These are phyloP conservation scores for Fissipunctia ypsillon DNA, from an alignment of 2,888 invertebrate genomes.

Conservation along the genomic window DNA sequence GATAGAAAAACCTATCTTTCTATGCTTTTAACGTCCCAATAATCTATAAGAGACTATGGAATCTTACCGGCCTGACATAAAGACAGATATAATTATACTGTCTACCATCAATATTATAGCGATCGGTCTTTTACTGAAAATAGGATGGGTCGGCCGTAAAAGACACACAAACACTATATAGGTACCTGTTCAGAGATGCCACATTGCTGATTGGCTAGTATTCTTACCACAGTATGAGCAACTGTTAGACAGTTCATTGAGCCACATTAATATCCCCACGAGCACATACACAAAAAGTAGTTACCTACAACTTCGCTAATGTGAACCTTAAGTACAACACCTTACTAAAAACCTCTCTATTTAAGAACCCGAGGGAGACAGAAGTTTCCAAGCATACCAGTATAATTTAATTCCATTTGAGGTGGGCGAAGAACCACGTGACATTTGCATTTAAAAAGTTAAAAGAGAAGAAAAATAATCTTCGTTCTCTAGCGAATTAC, in stretches of 20 bases:
- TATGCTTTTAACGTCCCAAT: too few species aligned
- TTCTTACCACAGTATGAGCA: not conserved
- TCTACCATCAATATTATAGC: too few species aligned
- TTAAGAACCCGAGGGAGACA: conserved; percentile 44
- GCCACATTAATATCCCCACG: conserved; percentile 9
- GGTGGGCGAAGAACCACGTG: conserved; percentile 32
- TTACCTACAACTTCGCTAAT: conserved; percentile 46
- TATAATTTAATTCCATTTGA: conserved; percentile 49
- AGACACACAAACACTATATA: too few species aligned
- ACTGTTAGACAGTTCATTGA: conserved; percentile 15
- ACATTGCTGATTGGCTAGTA: not conserved
- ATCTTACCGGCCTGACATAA: too few species aligned
- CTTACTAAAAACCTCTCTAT: conserved; percentile 57
- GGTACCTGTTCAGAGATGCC: too few species aligned
- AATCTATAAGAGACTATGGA: too few species aligned
- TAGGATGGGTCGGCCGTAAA: too few species aligned
- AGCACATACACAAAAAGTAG: conserved; percentile 22
- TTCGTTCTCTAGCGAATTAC: conserved; percentile 33
- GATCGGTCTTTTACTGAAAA: too few species aligned
- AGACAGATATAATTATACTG: too few species aligned
- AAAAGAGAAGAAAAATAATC: conserved; percentile 44
- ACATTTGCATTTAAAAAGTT: conserved; percentile 20
- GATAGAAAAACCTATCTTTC: too few species aligned
- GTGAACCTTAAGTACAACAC: conserved; percentile 35
- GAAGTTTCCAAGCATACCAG: conserved; percentile 47